These are phyloP conservation scores for Agrilus biguttatus DNA, from an alignment of 2,888 invertebrate species.

Conservation along the genomic window DNA sequence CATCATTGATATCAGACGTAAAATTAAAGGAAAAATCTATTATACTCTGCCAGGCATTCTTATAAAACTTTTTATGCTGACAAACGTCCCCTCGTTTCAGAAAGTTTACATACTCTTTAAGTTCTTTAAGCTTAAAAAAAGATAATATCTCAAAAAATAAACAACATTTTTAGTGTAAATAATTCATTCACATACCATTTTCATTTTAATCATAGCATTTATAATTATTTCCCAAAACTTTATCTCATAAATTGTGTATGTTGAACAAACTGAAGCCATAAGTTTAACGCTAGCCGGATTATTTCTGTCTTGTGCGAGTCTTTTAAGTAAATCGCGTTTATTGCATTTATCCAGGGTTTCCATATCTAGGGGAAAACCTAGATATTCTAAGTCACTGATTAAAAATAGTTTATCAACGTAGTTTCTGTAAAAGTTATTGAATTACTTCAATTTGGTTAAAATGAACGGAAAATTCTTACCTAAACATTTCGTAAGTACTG, in stretches of 20 bases:
- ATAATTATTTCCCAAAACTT: slow-evolving; percentile 13
- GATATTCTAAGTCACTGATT: slow-evolving; percentile 17
- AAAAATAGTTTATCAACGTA: slow-evolving; percentile 19
- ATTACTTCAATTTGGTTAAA: background rate
- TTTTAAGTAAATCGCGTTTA: slow-evolving; percentile 18
- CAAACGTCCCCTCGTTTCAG: slow-evolving; percentile 14
- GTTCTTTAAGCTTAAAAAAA: slow-evolving; percentile 17
- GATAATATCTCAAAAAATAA: background rate
- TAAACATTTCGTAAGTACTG: slow-evolving; percentile 14
- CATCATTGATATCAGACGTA: slow-evolving; percentile 3
- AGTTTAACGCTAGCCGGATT: slow-evolving; percentile 15
- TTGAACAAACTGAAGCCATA: slow-evolving; percentile 21
- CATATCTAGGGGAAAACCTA: slow-evolving; percentile 18
- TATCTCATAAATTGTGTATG: slow-evolving; percentile 16
- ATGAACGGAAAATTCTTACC: slow-evolving; percentile 12
- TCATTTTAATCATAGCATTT: slow-evolving; percentile 12
- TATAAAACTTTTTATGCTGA: slow-evolving; percentile 16
- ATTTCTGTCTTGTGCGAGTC: slow-evolving; percentile 14
- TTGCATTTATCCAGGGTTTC: slow-evolving; percentile 15
- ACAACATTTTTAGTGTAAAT: background rate
- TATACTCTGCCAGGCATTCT: slow-evolving; percentile 22
- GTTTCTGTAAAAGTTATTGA: slow-evolving; percentile 15
- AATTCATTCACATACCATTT: slow-evolving; percentile 15
- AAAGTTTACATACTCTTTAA: slow-evolving; percentile 18
- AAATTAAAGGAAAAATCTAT: slow-evolving; percentile 16